phyloP scores from a whole-genome alignment of 2,888 invertebrate species.

The Helleia helle region DNA sequence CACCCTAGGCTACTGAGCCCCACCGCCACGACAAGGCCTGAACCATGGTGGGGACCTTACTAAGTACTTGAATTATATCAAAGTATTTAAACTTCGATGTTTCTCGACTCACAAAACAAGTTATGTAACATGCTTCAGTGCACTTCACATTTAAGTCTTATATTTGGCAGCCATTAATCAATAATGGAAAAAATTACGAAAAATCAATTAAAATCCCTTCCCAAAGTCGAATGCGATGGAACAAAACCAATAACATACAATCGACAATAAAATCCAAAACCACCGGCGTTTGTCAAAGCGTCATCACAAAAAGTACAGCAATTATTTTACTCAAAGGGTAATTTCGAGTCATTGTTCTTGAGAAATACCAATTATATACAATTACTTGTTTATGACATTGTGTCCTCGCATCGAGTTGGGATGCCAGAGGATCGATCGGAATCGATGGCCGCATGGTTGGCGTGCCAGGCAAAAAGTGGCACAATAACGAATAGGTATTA shows the following conservation, averaged over 20 bases:
- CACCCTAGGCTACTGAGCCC: no score
- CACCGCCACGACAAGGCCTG: no score
- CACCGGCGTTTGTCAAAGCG: constrained; percentile 60
- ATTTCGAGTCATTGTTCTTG: constrained; percentile 69
- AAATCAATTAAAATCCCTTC: no score
- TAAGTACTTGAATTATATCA: no score
- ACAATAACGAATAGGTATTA: constrained; percentile 51
- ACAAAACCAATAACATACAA: constrained; percentile 25
- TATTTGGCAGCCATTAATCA: no score
- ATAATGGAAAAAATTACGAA: no score
- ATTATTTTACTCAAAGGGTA: constrained; percentile 68
- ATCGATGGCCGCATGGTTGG: constrained; percentile 52
- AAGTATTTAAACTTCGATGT: no score
- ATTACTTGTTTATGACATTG: constrained; percentile 70
- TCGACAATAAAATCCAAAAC: constrained; percentile 34
- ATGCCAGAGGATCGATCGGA: constrained; percentile 59
- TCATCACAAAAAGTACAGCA: constrained; percentile 46
- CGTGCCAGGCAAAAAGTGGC: constrained; percentile 45
- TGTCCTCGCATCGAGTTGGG: constrained; percentile 36
- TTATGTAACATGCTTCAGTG: no score
- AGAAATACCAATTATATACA: constrained; percentile 73
- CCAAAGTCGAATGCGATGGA: constrained; percentile 18
- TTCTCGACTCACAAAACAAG: no score
- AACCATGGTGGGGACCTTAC: no score
- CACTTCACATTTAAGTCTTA: no score